Evolutionary conservation across 2,113 vertebrate genomes (phyloP), one percentile per base, ranked within the genome.

Genomic region (Arvicanthis niloticus): DNA sequence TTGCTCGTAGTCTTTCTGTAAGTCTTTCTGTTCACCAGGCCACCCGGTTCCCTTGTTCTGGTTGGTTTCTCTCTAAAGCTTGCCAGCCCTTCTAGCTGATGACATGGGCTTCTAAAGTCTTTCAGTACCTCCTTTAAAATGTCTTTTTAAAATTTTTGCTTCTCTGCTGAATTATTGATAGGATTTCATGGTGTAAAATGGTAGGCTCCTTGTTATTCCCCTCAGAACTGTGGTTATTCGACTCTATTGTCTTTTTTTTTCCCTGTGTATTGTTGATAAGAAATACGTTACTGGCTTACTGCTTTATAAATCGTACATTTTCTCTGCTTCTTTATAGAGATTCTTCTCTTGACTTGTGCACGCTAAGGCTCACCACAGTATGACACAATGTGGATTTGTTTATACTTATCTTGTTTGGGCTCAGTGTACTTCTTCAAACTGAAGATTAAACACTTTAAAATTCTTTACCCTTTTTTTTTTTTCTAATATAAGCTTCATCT

Each of bases 371-470:
- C 24, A 77, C 60, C 53, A 68, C 48, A 90, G 22, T 77, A 40
- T 82, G 37, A 91, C 40, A 82, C 11, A 62, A 7, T 82, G 15
- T 94, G 48, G 29, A 73, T 92, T 85, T 93, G 37, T 78, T 77
- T 76, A 40, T 81, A 73, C 89, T 88, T 65, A 65, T 72, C 45
- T 95, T 82, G 2, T 60, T 34, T 93, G 90, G 53, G 42, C 22
- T 88, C 53, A 80, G 40, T 42, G 67, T 45, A 19, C 31, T 65
- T 70, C 58, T 84, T 95, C 24, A 95, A 70, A 13, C 67, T 91
- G 82, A 97, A 82, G 60, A 85, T 53, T 48, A 95, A 88, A 7
- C 40, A 86, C 82, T 93, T 89, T 78, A 81, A 93, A 93, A 91
- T 86, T 70, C 7, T 65, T 19, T 67, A 48, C 29, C 60, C 22